Percentiles rank a stretch among this genome's conserved stretches.
Conservation (phyloP, 2,797 vertebrate species). For the Peromyscus nudipes region DNA sequence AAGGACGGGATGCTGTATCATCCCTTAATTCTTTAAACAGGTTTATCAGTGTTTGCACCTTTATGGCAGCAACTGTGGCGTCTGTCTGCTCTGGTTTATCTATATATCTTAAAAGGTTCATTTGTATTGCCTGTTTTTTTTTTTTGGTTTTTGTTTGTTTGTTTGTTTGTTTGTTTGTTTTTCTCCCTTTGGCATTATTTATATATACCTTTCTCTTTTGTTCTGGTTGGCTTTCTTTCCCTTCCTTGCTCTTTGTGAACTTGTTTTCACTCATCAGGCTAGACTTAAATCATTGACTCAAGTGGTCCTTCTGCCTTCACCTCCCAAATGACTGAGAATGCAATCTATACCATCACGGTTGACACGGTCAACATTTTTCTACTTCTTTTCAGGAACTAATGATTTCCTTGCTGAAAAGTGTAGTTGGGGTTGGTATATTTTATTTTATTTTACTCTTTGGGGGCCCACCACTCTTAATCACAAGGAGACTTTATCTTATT, state of each 20-base stretch:
- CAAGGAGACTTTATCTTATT: neutral
- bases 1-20: neutral
- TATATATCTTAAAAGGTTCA: neutral
- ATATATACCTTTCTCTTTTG: neutral
- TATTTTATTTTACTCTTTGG: neutral
- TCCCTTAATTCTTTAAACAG: neutral
- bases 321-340: neutral
- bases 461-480: neutral
- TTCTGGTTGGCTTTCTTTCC: neutral
- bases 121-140: neutral
- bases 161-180: too few relatives aligned
- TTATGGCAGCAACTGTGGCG: neutral
- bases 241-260: neutral
- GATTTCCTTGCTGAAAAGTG: neutral
- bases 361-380: neutral
- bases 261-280: neutral
- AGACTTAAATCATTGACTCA: neutral
- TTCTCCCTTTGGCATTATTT: neutral
- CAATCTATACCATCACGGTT: rapidly evolving
- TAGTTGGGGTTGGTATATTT: neutral
- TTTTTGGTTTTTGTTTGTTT: neutral
- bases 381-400: neutral
- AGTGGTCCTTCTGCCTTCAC: neutral
- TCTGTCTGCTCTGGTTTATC: neutral
- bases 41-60: neutral